Conservation (phyloP, 2,888 invertebrate species). For the Thecocarcelia acutangulata region DNA sequence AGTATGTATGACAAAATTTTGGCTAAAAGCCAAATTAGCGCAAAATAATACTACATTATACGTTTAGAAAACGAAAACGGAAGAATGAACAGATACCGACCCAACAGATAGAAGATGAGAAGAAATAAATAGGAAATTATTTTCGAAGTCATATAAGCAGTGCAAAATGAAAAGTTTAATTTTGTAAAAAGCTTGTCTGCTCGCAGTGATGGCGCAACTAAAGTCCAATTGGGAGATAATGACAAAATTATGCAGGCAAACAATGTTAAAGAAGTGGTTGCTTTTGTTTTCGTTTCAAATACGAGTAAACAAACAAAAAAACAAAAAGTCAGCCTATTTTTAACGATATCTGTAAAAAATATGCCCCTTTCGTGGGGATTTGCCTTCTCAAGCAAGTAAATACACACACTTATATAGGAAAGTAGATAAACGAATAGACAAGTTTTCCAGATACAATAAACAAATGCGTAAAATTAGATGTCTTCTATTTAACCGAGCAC, state of each 20-base stretch:
- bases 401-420: not conserved
- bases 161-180: conserved; percentile 55
- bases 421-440: not conserved
- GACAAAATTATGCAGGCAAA: conserved; percentile 60
- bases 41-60: conserved; percentile 37
- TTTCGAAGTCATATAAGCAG: conserved; percentile 44
- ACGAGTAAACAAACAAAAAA: not conserved
- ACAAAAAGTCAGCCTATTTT: conserved; percentile 1
- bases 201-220: not conserved
- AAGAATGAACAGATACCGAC: conserved; percentile 22
- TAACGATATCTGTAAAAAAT: conserved; percentile 18
- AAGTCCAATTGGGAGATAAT: conserved; percentile 51
- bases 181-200: conserved; percentile 60
- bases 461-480: conserved; percentile 9
- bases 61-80: conserved; percentile 57
- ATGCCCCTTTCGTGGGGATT: not conserved
- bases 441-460: conserved; percentile 28
- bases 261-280: conserved; percentile 24
- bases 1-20: conserved; percentile 33
- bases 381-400: not conserved
- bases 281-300: conserved; percentile 20
- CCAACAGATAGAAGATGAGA: not conserved
- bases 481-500: conserved; percentile 4
- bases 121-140: conserved; percentile 14
- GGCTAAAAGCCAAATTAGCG: conserved; percentile 67